phyloP scores from a whole-genome alignment of 2,113 vertebrate genomes.

The Ovibos moschatus region DNA sequence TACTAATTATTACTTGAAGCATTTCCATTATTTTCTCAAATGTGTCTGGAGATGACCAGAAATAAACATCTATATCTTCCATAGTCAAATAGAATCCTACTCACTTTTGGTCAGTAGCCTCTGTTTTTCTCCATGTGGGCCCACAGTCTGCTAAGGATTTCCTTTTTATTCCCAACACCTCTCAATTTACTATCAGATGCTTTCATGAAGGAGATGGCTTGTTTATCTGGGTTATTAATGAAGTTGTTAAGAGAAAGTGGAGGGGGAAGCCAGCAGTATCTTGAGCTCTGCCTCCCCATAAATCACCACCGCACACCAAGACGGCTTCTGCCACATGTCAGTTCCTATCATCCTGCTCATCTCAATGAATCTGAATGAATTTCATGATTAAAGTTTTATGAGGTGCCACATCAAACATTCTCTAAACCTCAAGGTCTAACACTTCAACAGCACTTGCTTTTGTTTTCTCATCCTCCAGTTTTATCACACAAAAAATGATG shows the following conservation, averaged over 20 bases:
- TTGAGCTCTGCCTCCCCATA: slow-evolving; percentile 46
- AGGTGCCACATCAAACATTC: slow-evolving; percentile 30
- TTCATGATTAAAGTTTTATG: slow-evolving; percentile 69
- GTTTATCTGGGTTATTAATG: slow-evolving; percentile 75
- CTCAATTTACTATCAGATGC: slow-evolving; percentile 54
- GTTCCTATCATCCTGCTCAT: slow-evolving; percentile 58
- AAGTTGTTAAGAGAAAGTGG: slow-evolving; percentile 63
- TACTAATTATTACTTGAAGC: not conserved
- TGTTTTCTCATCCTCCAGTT: slow-evolving; percentile 32
- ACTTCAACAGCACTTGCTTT: not conserved
- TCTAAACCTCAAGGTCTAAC: slow-evolving; percentile 40
- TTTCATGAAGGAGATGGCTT: slow-evolving; percentile 50
- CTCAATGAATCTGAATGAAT: slow-evolving; percentile 63
- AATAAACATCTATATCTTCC: not conserved
- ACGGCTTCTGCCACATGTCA: slow-evolving; percentile 38
- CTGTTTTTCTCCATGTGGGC: not conserved
- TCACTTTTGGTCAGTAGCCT: not conserved
- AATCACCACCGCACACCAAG: slow-evolving; percentile 56
- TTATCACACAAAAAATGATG: slow-evolving; percentile 39
- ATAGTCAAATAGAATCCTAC: not conserved
- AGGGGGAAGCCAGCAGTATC: slow-evolving; percentile 13
- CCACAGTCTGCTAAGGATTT: not conserved
- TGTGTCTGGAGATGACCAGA: not conserved
- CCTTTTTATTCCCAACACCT: slow-evolving; percentile 24
- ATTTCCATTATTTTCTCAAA: not conserved